phyloP scores from a whole-genome alignment of 2,797 vertebrate species.

The Scleropages formosus region DNA sequence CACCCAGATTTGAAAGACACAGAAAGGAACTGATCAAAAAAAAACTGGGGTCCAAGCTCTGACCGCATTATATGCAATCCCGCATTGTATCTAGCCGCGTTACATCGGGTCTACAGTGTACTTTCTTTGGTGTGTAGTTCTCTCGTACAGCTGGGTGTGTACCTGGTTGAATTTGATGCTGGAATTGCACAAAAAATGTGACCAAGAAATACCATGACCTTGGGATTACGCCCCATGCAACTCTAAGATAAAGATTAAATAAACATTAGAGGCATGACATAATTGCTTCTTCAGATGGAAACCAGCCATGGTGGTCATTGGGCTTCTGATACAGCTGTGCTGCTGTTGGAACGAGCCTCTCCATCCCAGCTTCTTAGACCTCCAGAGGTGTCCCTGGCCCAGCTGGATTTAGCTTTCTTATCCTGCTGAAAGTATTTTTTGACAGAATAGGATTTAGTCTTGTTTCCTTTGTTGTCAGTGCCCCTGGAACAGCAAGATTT shows the following conservation, averaged over 20 bases:
- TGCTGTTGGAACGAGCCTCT: neutral
- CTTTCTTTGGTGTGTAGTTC: neutral
- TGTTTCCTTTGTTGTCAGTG: neutral
- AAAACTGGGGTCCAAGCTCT: too few relatives aligned
- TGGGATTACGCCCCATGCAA: neutral
- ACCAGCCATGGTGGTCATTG: neutral
- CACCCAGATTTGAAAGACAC: too few relatives aligned
- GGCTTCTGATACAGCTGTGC: neutral
- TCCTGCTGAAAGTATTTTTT: too few relatives aligned
- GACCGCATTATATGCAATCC: too few relatives aligned
- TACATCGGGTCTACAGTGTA: neutral
- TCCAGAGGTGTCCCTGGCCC: too few relatives aligned
- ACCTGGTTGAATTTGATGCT: too few relatives aligned
- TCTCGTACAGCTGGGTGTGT: neutral
- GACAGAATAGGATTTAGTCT: neutral
- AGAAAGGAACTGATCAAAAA: too few relatives aligned
- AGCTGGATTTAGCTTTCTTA: too few relatives aligned
- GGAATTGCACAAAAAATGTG: too few relatives aligned
- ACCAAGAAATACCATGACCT: neutral
- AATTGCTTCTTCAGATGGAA: neutral
- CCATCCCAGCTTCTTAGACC: neutral
- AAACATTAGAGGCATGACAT: neutral
- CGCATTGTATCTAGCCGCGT: too few relatives aligned
- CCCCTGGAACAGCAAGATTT: slow-evolving; percentile 1
- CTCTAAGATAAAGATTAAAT: neutral